Percentiles rank a stretch among this genome's conserved stretches.
These are phyloP conservation scores for Therioaphis trifolii DNA, from an alignment of 2,888 invertebrate genomes.

Conservation along the genomic window DNA sequence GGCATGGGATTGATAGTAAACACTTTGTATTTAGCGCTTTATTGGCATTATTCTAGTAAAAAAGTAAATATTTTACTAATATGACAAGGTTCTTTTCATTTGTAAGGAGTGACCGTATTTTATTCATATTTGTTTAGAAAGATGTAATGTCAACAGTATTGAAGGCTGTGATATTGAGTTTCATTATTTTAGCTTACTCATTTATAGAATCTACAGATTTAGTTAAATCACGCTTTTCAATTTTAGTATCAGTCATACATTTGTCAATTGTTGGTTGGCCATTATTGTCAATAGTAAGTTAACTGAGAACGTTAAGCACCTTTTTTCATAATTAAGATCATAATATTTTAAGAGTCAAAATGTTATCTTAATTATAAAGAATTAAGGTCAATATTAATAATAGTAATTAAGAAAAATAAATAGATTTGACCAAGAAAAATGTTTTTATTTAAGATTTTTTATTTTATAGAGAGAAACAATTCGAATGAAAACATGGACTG, in stretches of 20 bases:
- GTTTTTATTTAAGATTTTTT: too few species aligned
- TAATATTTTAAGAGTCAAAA: too few species aligned
- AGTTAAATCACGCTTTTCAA: conserved; percentile 27
- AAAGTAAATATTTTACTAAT: neutral
- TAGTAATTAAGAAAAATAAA: too few species aligned
- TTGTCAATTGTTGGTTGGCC: conserved; percentile 48
- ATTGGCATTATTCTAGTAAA: conserved; percentile 50
- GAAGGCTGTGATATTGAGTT: conserved; percentile 3
- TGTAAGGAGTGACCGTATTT: neutral
- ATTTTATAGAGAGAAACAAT: conserved; percentile 33
- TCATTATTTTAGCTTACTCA: conserved; percentile 20
- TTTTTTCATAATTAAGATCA: too few species aligned
- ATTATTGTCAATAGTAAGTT: conserved; percentile 47
- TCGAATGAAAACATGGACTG: conserved; percentile 40
- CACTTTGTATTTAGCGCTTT: conserved; percentile 28
- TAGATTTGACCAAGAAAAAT: too few species aligned
- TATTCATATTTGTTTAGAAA: neutral
- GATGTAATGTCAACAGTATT: neutral
- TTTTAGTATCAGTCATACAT: conserved; percentile 34
- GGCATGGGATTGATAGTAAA: conserved; percentile 40
- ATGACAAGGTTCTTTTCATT: neutral
- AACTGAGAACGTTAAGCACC: too few species aligned
- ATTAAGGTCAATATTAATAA: too few species aligned
- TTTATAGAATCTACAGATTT: conserved; percentile 50
- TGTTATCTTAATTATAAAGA: too few species aligned